Conservation (phyloP, 2,888 invertebrate genomes). For the Lamproptera curius region DNA sequence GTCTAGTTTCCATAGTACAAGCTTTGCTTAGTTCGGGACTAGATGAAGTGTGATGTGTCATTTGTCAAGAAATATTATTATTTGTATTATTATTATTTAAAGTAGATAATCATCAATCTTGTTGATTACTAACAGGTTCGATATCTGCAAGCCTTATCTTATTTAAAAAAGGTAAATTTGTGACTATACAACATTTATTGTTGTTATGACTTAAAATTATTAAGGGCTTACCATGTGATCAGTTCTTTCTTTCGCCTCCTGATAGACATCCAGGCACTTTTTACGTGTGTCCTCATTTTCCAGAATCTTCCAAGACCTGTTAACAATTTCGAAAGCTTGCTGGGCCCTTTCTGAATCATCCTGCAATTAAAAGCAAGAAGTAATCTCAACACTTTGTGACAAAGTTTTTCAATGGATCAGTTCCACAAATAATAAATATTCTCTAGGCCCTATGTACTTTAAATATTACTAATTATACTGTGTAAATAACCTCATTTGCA, state of each 20-base stretch:
- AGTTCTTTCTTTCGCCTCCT: conserved; percentile 96
- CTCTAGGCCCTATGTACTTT: not conserved
- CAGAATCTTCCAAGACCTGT: conserved; percentile 96
- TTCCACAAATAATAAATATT: not conserved
- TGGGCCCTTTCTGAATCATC: conserved; percentile 97
- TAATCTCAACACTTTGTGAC: not conserved
- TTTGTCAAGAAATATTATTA: too few species aligned
- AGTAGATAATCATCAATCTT: too few species aligned
- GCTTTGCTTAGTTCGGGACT: too few species aligned
- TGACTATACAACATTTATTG: too few species aligned
- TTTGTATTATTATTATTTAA: too few species aligned
- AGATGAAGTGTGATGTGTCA: too few species aligned
- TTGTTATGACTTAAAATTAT: too few species aligned
- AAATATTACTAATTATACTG: not conserved
- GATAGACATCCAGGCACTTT: conserved; percentile 96
- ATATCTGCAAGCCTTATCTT: too few species aligned
- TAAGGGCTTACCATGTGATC: conserved; percentile 87
- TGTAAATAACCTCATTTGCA: not conserved
- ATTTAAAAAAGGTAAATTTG: too few species aligned
- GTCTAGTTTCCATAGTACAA: too few species aligned
- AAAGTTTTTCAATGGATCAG: not conserved
- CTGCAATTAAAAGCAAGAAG: conserved; percentile 66
- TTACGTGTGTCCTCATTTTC: conserved; percentile 96
- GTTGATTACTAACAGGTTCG: too few species aligned
- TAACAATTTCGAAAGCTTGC: conserved; percentile 94